phyloP scores from a whole-genome alignment of 2,888 invertebrate species.

The Metellina segmentata region DNA sequence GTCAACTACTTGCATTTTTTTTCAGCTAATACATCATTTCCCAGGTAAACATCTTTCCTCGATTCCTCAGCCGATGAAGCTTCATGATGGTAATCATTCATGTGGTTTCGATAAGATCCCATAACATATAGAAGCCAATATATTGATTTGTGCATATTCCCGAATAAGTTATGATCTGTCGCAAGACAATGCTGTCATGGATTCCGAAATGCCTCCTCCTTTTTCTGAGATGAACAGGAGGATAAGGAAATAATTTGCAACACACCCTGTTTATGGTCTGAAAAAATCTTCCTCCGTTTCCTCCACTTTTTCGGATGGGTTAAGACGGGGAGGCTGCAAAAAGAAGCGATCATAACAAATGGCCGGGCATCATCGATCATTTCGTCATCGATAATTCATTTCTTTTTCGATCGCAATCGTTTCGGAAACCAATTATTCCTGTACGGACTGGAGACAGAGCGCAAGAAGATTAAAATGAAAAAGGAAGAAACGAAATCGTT shows the following conservation, averaged over 20 bases:
- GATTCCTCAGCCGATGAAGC: too few relatives aligned
- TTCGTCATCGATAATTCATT: constrained; percentile 75
- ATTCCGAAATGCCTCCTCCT: background rate
- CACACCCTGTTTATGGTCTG: background rate
- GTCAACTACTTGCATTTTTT: too few relatives aligned
- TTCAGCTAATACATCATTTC: too few relatives aligned
- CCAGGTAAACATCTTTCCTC: too few relatives aligned
- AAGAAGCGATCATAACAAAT: constrained; percentile 39
- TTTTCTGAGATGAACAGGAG: too few relatives aligned
- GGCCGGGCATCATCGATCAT: constrained; percentile 62
- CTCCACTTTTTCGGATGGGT: constrained; percentile 23
- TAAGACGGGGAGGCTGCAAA: constrained; percentile 11
- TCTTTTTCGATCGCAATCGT: constrained; percentile 73
- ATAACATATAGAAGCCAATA: too few relatives aligned
- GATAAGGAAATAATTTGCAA: constrained; percentile 23
- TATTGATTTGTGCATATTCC: too few relatives aligned
- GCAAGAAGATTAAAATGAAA: constrained; percentile 21
- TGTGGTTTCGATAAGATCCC: too few relatives aligned
- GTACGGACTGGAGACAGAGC: too few relatives aligned
- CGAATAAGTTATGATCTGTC: background rate
- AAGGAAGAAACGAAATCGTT: constrained; percentile 29
- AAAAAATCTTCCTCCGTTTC: constrained; percentile 6
- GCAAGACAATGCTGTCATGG: background rate
- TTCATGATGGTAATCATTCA: too few relatives aligned
- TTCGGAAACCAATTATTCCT: constrained; percentile 74